Evolutionary conservation across 2,888 invertebrate genomes (phyloP), one percentile per base, ranked within the genome.

Genomic region (Leucozona laternaria): DNA sequence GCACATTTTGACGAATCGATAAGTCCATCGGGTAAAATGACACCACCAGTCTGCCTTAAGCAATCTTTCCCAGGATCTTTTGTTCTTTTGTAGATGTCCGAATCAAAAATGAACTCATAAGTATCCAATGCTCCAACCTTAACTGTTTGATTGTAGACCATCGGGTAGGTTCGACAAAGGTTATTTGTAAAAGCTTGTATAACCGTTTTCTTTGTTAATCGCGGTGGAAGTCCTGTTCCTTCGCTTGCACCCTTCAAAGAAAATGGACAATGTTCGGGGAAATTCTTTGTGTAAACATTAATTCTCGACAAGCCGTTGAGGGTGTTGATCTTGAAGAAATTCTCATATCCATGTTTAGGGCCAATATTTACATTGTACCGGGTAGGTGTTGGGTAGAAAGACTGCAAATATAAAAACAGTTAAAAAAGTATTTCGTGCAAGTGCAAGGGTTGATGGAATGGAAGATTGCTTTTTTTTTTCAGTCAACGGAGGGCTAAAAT

Each of bases 1-100:
- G 94, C 95, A 90, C 96, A 96, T 84, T 94, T 94, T 0, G 95
- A 95, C 0, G 95, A 93, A 89, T 96, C 96, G 50, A 94, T 94
- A 0, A 96, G 79, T 0, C 96, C 96, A 13, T 93, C 89, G 0
- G 94, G 94, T 6, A 95, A 90, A 0, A 90, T 82, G 0, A 94
- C 94, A 0, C 90, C 89, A n/a, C 28, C 55, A 34, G 77, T 87
- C 15, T 66, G 20, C 7, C 25, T 20, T 1, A 78, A 43, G 25
- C 88, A 88, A 31, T 88, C 88, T 20, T 17, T 64, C 3, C 48
- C 8, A 13, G 82, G 70, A 66, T 88, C 86, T 15, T 55, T 20
- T n/a, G 57, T 20, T 11, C 86, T 6, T 20, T 64, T 79, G 37
- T 72, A 88, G 40, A 86, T 80, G 13, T 77, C 73, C 0, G 62